Evolutionary conservation across 2,797 vertebrate genomes (phyloP), one percentile per base, ranked within the genome.

Genomic region (Propithecus perrieri): DNA sequence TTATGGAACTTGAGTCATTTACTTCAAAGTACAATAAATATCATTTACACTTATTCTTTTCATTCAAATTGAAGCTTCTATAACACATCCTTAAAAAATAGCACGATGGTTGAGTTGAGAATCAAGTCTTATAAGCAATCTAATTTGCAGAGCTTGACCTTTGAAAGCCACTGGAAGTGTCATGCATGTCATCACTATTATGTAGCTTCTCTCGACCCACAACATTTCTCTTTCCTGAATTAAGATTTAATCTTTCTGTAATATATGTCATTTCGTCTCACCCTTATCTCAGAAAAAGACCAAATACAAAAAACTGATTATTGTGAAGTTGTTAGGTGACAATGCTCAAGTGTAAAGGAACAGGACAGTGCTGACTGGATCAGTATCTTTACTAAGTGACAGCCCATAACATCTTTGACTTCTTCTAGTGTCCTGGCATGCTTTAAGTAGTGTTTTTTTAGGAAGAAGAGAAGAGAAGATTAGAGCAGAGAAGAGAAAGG

Each of bases 231-330:
- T 88, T 57, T 83, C 78, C 67, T 83, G 17, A 14, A 71, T 94
- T 95, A 94, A 94, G 46, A 76, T 81, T 89, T 91, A 96, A 96
- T 94, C 85, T 78, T 69, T 94, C 46, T 76, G 30, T 53, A 93
- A 79, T 91, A 55, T 22, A 91, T 72, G 17, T 94, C 38, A 61
- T 91, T 92, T 97, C 46, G 96, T 88, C n/a, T 87, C 79, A 93
- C 10, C 35, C 46, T 89, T 92, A 89, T 93, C 78, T 95, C 57
- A 86, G 48, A 75, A 84, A 96, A 95, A 65, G n/a, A 85, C 3
- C 43, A 28, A 91, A 69, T 69, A 61, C 53, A 41, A 61, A 92
- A 95, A 87, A 28, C 26, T 9, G 63, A 50, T 76, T 78, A 67
- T 30, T 69, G 2, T 91, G 33, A 78, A 93, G 50, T 22, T 83